A percentile compares a stretch with the other conserved stretches of the same genome.
These are phyloP conservation scores for Theodoxus fluviatilis DNA, from an alignment of 2,888 invertebrate species.

Conservation along the genomic window DNA sequence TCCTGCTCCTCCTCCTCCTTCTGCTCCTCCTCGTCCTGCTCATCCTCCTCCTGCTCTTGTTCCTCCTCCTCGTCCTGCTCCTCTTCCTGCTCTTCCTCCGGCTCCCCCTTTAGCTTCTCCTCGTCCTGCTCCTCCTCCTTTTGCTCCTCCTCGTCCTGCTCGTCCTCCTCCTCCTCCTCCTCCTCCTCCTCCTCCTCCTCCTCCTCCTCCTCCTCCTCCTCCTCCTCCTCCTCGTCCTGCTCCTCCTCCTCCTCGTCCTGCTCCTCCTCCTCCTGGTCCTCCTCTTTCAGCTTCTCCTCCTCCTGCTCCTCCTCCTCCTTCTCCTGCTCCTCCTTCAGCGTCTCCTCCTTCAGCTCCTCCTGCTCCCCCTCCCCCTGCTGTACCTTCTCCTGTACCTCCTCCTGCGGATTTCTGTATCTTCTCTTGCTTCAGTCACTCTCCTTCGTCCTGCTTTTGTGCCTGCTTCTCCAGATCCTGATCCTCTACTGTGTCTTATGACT, in stretches of 20 bases:
- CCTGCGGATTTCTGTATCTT: not conserved
- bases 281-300: not conserved
- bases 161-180: not conserved
- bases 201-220: not conserved
- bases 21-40: too few species aligned
- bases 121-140: not conserved
- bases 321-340: not conserved
- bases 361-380: not conserved
- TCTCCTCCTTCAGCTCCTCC: not conserved
- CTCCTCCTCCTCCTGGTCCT: not conserved
- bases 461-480: too few species aligned
- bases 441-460: not conserved
- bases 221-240: not conserved
- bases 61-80: not conserved
- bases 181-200: not conserved
- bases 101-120: not conserved
- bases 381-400: not conserved
- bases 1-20: not conserved
- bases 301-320: not conserved
- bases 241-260: not conserved
- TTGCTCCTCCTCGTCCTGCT: not conserved
- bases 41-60: too few species aligned
- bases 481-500: too few species aligned
- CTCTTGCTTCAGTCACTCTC: not conserved
- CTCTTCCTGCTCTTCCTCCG: not conserved